phyloP scores from a whole-genome alignment of 2,797 vertebrate genomes.

The Poeciliopsis paucimaculata region DNA sequence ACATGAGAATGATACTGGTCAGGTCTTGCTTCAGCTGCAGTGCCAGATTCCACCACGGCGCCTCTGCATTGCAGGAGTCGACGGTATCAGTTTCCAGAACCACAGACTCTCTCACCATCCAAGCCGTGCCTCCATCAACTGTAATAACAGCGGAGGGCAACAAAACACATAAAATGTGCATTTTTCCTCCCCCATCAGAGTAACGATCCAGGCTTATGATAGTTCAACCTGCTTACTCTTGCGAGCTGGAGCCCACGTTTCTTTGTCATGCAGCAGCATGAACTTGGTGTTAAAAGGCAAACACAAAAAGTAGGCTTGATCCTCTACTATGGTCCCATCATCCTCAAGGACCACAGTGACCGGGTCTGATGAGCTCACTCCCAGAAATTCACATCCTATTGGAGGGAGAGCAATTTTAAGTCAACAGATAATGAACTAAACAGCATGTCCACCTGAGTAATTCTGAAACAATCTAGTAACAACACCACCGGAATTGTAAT shows the following conservation, averaged over 20 bases:
- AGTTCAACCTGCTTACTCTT: slow-evolving; percentile 61
- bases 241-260: slow-evolving; percentile 82
- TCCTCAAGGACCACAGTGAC: slow-evolving; percentile 90
- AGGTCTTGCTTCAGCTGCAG: slow-evolving; percentile 86
- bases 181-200: background rate
- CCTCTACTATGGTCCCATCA: slow-evolving; percentile 95
- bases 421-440: background rate
- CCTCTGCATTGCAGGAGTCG: slow-evolving; percentile 50
- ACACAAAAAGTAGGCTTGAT: slow-evolving; percentile 91
- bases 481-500: background rate
- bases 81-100: slow-evolving; percentile 71
- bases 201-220: background rate
- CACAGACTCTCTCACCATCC: slow-evolving; percentile 79
- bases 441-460: background rate
- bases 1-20: slow-evolving; percentile 90
- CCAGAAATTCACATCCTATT: slow-evolving; percentile 82
- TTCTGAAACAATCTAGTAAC: background rate
- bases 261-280: slow-evolving; percentile 83
- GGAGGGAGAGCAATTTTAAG: background rate
- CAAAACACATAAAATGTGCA: background rate
- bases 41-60: slow-evolving; percentile 85
- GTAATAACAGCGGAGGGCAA: slow-evolving; percentile 12
- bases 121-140: slow-evolving; percentile 85
- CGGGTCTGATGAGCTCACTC: slow-evolving; percentile 65
- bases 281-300: slow-evolving; percentile 91